These are phyloP conservation scores for Mellilla xanthometata DNA, from an alignment of 2,888 invertebrate genomes.

Conservation along the genomic window DNA sequence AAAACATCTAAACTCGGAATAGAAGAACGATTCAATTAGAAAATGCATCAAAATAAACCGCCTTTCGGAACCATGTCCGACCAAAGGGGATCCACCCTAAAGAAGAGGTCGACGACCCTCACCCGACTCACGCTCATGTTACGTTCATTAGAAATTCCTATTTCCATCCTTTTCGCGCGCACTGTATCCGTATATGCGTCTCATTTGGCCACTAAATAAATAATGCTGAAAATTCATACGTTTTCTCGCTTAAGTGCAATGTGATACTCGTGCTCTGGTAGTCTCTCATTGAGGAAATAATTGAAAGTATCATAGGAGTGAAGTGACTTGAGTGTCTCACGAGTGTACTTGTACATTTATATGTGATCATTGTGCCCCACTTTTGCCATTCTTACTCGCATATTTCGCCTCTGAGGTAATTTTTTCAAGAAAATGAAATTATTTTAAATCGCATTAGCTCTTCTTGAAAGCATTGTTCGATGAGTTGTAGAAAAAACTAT, in stretches of 20 bases:
- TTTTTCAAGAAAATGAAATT: no score
- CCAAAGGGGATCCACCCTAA: constrained; percentile 73
- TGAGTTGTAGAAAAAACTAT: no score
- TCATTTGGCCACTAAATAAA: constrained; percentile 62
- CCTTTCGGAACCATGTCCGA: constrained; percentile 59
- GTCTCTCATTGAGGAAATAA: constrained; percentile 46
- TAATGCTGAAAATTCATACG: constrained; percentile 66
- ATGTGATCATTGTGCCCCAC: constrained; percentile 20
- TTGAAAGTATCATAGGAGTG: constrained; percentile 42
- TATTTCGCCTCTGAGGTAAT: background rate
- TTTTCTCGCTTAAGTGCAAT: constrained; percentile 60
- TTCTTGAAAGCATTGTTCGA: no score
- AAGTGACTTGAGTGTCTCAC: constrained; percentile 32
- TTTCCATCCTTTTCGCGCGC: constrained; percentile 59
- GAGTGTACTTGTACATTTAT: constrained; percentile 26
- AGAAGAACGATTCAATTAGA: constrained; percentile 77
- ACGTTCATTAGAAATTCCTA: constrained; percentile 80
- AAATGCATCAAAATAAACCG: constrained; percentile 78
- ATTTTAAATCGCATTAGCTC: no score
- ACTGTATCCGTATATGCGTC: constrained; percentile 36
- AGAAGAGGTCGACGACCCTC: constrained; percentile 74
- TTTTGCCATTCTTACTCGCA: background rate
- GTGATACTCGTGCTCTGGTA: constrained; percentile 41
- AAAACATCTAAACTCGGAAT: constrained; percentile 49
- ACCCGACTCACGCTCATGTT: constrained; percentile 70